Percentiles rank a stretch among this genome's conserved stretches.
phyloP scores from a whole-genome alignment of 2,888 invertebrate species.

The Drosophila putrida region DNA sequence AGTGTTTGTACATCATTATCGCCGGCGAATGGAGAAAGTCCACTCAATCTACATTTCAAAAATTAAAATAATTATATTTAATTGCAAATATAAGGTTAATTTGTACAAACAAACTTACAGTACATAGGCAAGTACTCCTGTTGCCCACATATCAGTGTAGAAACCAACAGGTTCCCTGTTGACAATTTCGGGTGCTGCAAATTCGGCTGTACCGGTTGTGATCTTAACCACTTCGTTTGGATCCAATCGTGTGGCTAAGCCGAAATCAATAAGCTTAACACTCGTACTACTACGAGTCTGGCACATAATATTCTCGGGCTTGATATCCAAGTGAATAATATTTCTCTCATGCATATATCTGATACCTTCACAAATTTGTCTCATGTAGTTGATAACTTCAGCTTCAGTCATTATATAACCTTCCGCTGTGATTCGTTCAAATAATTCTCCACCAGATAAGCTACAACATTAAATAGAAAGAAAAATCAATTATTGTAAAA shows the following conservation, averaged over 20 bases:
- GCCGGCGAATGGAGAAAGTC: constrained; percentile 99
- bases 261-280: constrained; percentile 99
- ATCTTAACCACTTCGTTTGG: constrained; percentile 99
- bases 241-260: constrained; percentile 98
- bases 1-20: constrained; percentile 99
- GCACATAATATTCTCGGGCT: constrained; percentile 99
- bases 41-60: constrained; percentile 91
- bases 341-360: constrained; percentile 99
- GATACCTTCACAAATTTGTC: constrained; percentile 98
- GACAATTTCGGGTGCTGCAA: constrained; percentile 99
- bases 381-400: constrained; percentile 99
- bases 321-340: constrained; percentile 98
- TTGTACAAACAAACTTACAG: constrained; percentile 89
- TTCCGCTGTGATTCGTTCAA: constrained; percentile 99
- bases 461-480: constrained; percentile 86
- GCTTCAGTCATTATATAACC: constrained; percentile 99
- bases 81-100: not conserved
- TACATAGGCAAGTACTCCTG: constrained; percentile 99
- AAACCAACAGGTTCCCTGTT: constrained; percentile 99
- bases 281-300: constrained; percentile 97
- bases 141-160: constrained; percentile 99
- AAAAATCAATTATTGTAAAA: not conserved
- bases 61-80: not conserved
- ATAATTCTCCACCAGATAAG: constrained; percentile 99
- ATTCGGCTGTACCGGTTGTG: constrained; percentile 99